Conservation (phyloP, 2,888 invertebrate species). For the Oscheius onirici region DNA sequence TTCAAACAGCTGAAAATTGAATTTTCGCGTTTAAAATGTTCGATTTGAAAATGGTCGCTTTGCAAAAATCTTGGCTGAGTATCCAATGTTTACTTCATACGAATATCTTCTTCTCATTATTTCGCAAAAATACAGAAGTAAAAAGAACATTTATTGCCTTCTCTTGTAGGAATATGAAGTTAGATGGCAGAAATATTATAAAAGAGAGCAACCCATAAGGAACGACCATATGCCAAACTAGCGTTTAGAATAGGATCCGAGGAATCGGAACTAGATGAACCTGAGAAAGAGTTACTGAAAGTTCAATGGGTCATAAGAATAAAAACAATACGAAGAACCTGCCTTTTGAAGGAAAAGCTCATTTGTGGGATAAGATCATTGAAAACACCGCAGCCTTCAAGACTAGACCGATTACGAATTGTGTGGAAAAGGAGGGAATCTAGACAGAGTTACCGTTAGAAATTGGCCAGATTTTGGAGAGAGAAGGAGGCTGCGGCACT, state of each 20-base stretch:
- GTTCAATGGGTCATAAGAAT: neutral
- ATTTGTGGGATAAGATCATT: neutral
- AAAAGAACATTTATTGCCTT: neutral
- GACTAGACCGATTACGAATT: neutral
- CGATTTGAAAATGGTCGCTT: no score
- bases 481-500: neutral
- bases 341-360: neutral
- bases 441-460: neutral
- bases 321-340: neutral
- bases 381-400: slow-evolving; percentile 27
- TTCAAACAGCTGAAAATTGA: no score
- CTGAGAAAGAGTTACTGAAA: neutral
- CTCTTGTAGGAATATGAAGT: neutral
- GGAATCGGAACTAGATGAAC: neutral
- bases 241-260: neutral
- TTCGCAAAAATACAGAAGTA: neutral
- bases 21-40: no score
- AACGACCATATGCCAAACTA: neutral
- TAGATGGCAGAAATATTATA: neutral
- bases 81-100: no score
- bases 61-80: no score
- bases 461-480: slow-evolving; percentile 15
- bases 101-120: no score
- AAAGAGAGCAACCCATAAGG: neutral
- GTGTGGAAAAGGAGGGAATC: neutral